These are phyloP conservation scores for Hypothenemus hampei DNA, from an alignment of 1,140 invertebrate genomes.

Conservation along the genomic window DNA sequence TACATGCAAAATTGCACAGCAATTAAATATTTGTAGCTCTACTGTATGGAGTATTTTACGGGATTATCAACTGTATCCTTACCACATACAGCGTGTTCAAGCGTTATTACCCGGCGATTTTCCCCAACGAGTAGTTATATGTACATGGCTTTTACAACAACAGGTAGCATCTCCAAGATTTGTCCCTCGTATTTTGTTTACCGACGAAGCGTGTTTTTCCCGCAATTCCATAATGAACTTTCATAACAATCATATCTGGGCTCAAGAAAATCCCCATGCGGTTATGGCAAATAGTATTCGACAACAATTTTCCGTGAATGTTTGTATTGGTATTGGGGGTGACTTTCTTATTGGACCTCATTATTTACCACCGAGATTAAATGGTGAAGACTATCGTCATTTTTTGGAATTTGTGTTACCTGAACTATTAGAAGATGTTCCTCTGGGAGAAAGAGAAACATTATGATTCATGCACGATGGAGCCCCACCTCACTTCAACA, in stretches of 20 bases:
- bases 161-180: no score
- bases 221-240: slow-evolving; percentile 4
- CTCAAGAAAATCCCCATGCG: slow-evolving; percentile 16
- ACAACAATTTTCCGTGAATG: slow-evolving; percentile 4
- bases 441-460: no score
- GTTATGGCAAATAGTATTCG: not conserved
- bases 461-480: slow-evolving; percentile 3
- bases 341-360: slow-evolving; percentile 8
- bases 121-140: slow-evolving; percentile 4
- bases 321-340: not conserved
- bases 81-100: no score
- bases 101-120: no score
- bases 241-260: slow-evolving; percentile 7
- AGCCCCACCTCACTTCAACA: slow-evolving; percentile 12
- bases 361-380: no score
- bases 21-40: not conserved
- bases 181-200: slow-evolving; percentile 1
- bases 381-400: no score
- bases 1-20: slow-evolving; percentile 5
- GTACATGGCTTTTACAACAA: slow-evolving; percentile 1
- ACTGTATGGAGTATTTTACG: not conserved
- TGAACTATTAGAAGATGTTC: no score
- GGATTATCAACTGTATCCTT: slow-evolving; percentile 2
- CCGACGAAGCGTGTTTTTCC: slow-evolving; percentile 7
- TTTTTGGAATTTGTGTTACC: no score